These are phyloP conservation scores for Cottoperca gobio DNA, from an alignment of 2,797 vertebrate species.

Conservation along the genomic window DNA sequence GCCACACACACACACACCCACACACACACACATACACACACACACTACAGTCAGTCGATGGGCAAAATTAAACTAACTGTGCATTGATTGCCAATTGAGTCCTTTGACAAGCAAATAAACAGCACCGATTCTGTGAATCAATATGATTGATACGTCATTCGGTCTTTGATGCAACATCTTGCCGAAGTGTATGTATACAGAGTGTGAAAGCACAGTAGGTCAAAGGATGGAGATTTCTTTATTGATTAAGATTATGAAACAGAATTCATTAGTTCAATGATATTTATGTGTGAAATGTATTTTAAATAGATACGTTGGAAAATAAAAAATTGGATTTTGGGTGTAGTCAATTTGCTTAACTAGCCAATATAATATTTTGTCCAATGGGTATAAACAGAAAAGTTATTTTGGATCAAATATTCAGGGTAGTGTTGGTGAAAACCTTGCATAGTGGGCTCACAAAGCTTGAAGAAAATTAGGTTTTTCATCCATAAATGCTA, in stretches of 20 bases:
- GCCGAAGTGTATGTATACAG: conserved; percentile 41
- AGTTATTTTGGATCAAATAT: conserved; percentile 17
- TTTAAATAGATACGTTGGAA: not conserved
- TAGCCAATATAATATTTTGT: conserved; percentile 1
- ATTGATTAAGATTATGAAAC: not conserved
- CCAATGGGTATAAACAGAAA: conserved; percentile 18
- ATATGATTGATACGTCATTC: conserved; percentile 71
- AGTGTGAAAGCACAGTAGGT: conserved; percentile 45
- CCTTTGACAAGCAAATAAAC: conserved; percentile 82
- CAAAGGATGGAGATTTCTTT: conserved; percentile 27
- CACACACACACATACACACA: conserved; percentile 20
- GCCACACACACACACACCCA: conserved; percentile 25
- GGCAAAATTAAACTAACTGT: conserved; percentile 71
- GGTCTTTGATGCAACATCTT: conserved; percentile 44
- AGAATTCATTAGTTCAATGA: not conserved
- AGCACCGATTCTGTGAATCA: conserved; percentile 70
- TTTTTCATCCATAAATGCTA: not conserved
- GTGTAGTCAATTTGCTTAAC: not conserved
- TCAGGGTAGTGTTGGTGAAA: not conserved
- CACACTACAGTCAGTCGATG: conserved; percentile 63
- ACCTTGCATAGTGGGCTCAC: not conserved
- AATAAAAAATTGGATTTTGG: not conserved
- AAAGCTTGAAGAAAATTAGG: not conserved
- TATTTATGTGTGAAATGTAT: not conserved
- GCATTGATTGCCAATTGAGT: conserved; percentile 80